Conservation (phyloP, 1,140 invertebrate genomes). For the Amphibalanus amphitrite region DNA sequence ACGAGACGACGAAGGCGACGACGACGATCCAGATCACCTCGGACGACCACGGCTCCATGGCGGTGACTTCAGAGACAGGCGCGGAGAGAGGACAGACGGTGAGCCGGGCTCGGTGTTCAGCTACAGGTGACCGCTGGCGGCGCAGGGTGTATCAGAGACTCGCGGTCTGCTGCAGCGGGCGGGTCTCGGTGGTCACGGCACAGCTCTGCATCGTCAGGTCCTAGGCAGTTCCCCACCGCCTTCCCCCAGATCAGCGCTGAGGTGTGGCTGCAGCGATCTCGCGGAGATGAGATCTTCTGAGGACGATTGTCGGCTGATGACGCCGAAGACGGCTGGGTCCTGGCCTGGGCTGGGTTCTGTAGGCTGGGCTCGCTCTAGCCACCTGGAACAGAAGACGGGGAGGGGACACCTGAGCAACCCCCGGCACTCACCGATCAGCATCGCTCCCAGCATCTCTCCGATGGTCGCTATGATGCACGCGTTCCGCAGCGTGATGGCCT, state of each 20-base stretch:
- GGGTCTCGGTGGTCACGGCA: background rate
- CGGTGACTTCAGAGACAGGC: no score
- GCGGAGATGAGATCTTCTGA: no score
- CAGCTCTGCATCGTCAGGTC: background rate
- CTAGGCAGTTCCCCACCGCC: background rate
- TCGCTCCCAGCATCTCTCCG: constrained; percentile 38
- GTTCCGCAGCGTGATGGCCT: constrained; percentile 36
- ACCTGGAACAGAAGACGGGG: background rate
- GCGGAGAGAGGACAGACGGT: background rate
- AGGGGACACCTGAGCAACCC: background rate
- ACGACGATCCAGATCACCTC: constrained; percentile 32
- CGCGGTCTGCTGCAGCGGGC: background rate
- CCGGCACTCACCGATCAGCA: constrained; percentile 31
- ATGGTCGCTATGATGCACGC: constrained; percentile 40
- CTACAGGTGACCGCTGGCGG: no score
- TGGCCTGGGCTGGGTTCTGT: no score
- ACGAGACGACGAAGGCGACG: constrained; percentile 40
- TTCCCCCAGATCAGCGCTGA: no score
- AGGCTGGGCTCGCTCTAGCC: no score
- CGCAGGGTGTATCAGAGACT: background rate
- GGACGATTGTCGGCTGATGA: no score
- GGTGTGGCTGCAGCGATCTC: no score
- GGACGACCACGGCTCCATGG: constrained; percentile 43
- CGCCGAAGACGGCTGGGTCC: no score
- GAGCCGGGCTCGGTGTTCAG: no score